Percentiles rank a stretch among this genome's conserved stretches.
Evolutionary conservation across 1,140 invertebrate species (phyloP).

Genomic region (Chironomus striatipennis): DNA sequence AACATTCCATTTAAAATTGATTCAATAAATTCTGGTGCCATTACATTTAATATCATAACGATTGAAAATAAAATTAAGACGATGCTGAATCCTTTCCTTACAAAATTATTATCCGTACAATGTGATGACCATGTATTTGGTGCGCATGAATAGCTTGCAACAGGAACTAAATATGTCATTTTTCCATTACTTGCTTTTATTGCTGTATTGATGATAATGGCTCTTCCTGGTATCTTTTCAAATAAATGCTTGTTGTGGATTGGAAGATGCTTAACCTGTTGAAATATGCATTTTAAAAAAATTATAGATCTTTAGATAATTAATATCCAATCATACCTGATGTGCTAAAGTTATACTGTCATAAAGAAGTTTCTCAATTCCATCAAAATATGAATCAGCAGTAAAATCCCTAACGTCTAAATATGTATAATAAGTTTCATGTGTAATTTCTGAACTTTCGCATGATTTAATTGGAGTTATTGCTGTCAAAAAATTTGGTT

Average conservation of each 20-base stretch:
- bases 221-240: background rate
- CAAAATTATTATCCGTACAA: background rate
- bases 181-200: background rate
- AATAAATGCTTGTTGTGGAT: background rate
- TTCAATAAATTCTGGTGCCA: constrained; percentile 11
- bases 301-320: background rate
- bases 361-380: background rate
- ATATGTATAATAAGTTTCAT: background rate
- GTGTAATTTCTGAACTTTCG: background rate
- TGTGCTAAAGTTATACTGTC: background rate
- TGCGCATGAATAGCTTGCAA: background rate
- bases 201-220: background rate
- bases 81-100: background rate
- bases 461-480: background rate
- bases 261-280: background rate
- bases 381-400: background rate
- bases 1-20: background rate
- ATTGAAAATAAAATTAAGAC: background rate
- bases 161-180: background rate
- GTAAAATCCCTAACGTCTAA: background rate
- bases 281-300: too few relatives aligned
- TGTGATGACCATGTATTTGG: background rate
- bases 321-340: too few relatives aligned
- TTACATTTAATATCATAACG: background rate
- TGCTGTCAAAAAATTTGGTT: background rate